phyloP scores from a whole-genome alignment of 2,113 vertebrate species.

The Oryzias celebensis region DNA sequence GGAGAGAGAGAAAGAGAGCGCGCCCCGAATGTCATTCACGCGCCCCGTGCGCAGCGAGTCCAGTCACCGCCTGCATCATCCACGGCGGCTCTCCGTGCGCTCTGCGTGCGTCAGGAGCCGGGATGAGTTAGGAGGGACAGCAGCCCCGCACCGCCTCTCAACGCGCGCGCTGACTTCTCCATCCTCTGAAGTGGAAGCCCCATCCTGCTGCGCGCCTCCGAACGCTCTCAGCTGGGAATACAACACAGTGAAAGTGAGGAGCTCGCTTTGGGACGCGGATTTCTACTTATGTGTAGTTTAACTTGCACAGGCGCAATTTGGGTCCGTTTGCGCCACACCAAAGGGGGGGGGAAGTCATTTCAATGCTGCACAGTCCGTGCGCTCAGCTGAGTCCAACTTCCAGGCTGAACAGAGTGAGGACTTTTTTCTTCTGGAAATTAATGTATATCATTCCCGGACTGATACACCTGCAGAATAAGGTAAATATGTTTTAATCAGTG shows the following conservation, averaged over 20 bases:
- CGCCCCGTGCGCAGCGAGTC: conserved; percentile 47
- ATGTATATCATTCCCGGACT: conserved; percentile 33
- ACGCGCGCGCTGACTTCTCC: conserved; percentile 17
- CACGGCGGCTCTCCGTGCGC: conserved; percentile 29
- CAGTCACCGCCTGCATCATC: conserved; percentile 36
- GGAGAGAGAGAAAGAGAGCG: conserved; percentile 42
- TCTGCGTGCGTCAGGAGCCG: conserved; percentile 22
- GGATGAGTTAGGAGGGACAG: conserved; percentile 30
- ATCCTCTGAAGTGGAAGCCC: conserved; percentile 42
- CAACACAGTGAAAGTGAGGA: conserved; percentile 6
- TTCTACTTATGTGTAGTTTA: conserved; percentile 22
- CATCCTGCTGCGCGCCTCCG: conserved; percentile 1
- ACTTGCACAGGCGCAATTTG: conserved; percentile 13
- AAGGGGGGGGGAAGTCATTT: conserved; percentile 5
- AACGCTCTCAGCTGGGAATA: conserved; percentile 40
- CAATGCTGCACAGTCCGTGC: conserved; percentile 27
- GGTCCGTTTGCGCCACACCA: conserved; percentile 11
- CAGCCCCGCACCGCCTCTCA: not conserved
- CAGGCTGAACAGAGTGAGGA: conserved; percentile 6
- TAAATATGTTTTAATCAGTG: conserved; percentile 23
- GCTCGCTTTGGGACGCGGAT: conserved; percentile 26
- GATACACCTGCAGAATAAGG: conserved; percentile 53
- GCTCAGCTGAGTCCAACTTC: conserved; percentile 34
- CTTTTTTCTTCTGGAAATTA: conserved; percentile 29
- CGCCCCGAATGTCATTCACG: conserved; percentile 50